Evolutionary conservation across 1,140 invertebrate species (phyloP).

Genomic region (Eriocheir sinensis): DNA sequence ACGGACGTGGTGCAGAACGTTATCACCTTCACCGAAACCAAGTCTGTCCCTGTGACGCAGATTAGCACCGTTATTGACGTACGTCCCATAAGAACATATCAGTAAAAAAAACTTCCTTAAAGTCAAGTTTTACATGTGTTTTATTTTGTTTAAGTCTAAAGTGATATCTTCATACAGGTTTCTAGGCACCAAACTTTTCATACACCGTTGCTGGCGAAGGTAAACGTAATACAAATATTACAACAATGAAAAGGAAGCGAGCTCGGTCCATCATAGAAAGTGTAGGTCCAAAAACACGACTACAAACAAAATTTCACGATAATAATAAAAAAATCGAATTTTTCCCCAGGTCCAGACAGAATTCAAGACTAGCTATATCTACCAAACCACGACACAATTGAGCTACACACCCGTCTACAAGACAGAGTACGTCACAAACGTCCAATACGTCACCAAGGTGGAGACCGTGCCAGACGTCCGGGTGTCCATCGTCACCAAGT

Average conservation of each 20-base stretch:
- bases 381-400: constrained; percentile 49
- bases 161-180: too few relatives aligned
- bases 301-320: too few relatives aligned
- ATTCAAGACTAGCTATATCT: constrained; percentile 38
- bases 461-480: constrained; percentile 33
- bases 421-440: background rate
- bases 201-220: too few relatives aligned
- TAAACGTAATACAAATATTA: too few relatives aligned
- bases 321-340: too few relatives aligned
- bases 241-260: too few relatives aligned
- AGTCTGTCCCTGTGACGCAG: constrained; percentile 51
- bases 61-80: constrained; percentile 44
- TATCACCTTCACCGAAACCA: constrained; percentile 48
- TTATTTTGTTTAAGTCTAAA: too few relatives aligned
- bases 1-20: constrained; percentile 29
- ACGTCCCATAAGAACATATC: background rate
- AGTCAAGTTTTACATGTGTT: too few relatives aligned
- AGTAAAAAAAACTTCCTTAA: too few relatives aligned
- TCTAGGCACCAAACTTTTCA: too few relatives aligned
- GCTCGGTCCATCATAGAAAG: too few relatives aligned
- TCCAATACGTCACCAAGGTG: background rate
- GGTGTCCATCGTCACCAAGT: background rate
- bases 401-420: constrained; percentile 47
- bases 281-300: too few relatives aligned
- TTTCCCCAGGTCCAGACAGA: constrained; percentile 23